Conservation (phyloP, 2,888 invertebrate genomes). For the Reticulitermes lucifugus region DNA sequence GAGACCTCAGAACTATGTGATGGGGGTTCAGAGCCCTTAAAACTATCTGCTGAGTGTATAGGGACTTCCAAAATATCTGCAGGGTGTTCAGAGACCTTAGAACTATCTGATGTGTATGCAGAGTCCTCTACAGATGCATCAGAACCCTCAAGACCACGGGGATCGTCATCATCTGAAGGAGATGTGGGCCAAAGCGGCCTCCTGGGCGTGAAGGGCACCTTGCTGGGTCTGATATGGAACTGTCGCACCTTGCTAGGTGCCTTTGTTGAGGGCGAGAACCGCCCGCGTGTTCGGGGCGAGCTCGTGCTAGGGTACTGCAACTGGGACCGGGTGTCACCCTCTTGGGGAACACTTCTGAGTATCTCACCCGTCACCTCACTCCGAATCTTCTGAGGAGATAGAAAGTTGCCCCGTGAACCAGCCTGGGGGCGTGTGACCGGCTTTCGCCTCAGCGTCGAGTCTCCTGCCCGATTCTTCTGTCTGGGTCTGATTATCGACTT, state of each 20-base stretch:
- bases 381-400: conserved; percentile 56
- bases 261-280: conserved; percentile 57
- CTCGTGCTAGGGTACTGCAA: background rate
- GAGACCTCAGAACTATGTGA: too few relatives aligned
- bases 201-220: conserved; percentile 55
- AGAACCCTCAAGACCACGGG: background rate
- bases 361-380: conserved; percentile 44
- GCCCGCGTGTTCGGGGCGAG: background rate
- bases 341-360: background rate
- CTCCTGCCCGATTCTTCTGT: conserved; percentile 41
- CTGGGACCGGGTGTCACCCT: background rate
- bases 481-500: conserved; percentile 34
- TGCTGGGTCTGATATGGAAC: conserved; percentile 57
- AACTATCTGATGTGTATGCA: background rate
- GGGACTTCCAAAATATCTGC: background rate
- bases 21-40: background rate
- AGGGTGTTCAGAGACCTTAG: background rate
- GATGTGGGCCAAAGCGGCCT: conserved; percentile 51
- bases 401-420: conserved; percentile 54
- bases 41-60: background rate
- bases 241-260: conserved; percentile 56
- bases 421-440: conserved; percentile 54
- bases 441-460: conserved; percentile 52
- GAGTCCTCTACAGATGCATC: background rate
- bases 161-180: conserved; percentile 39